phyloP scores from a whole-genome alignment of 30 jellyfish, hydroid and myxozoan genomes.

The Hydra vulgaris region DNA sequence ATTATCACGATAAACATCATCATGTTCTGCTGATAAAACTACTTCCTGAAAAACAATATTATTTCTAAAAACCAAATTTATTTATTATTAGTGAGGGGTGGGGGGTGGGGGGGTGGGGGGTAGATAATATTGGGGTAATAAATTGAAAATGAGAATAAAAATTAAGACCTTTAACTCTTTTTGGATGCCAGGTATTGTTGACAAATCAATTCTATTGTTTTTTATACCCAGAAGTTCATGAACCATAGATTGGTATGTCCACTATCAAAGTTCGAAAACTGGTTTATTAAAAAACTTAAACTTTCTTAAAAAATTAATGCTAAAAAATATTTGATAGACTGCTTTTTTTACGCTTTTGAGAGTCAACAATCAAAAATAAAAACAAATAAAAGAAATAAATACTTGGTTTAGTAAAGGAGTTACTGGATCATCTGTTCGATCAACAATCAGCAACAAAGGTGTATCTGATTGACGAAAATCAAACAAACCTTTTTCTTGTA shows the following conservation, averaged over 20 bases:
- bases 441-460: conserved; percentile 70
- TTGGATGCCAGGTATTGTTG: conserved; percentile 78
- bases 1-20: conserved; percentile 81
- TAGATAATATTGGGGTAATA: no score
- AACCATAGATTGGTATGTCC: conserved; percentile 98
- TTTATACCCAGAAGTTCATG: conserved; percentile 91
- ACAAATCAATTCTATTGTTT: conserved; percentile 79
- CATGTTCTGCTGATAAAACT: conserved; percentile 91
- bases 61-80: background rate
- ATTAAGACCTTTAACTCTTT: conserved; percentile 76
- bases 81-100: no score
- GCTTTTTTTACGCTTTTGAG: no score
- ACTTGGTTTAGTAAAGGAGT: conserved; percentile 96
- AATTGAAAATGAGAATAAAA: no score
- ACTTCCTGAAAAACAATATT: conserved; percentile 45
- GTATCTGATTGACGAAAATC: conserved; percentile 91
- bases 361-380: no score
- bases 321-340: background rate
- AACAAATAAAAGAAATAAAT: no score
- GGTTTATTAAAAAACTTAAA: background rate
- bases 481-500: conserved; percentile 76
- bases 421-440: conserved; percentile 91
- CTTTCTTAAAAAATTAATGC: no score
- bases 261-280: conserved; percentile 25
- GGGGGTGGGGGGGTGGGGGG: no score